A percentile compares a stretch with the other conserved stretches of the same genome.
Evolutionary conservation across 2,797 vertebrate genomes (phyloP).

Genomic region (Holocentrus rufus): DNA sequence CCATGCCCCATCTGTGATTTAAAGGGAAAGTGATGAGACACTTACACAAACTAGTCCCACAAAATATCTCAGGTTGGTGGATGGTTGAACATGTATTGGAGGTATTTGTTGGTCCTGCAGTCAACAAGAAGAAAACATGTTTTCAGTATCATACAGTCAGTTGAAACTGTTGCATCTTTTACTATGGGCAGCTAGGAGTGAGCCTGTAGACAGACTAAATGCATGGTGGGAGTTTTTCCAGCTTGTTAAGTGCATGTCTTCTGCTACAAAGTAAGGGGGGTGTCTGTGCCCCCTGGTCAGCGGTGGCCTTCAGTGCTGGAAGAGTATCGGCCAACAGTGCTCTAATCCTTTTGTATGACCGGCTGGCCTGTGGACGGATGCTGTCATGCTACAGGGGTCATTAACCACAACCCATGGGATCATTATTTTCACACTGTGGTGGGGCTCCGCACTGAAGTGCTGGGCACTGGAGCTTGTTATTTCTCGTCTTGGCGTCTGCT

Average conservation of each 20-base stretch:
- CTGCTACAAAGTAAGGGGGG: conserved; percentile 15
- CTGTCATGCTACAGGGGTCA: conserved; percentile 59
- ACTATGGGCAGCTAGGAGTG: not conserved
- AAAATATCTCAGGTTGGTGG: too few relatives aligned
- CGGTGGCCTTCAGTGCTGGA: conserved; percentile 20
- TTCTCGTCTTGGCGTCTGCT: conserved; percentile 54
- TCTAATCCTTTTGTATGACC: conserved; percentile 48
- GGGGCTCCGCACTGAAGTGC: conserved; percentile 45
- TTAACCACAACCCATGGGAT: conserved; percentile 60
- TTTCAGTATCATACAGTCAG: not conserved
- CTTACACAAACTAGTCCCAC: too few relatives aligned
- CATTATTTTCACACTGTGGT: conserved; percentile 64
- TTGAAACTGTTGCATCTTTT: not conserved
- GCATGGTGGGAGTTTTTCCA: conserved; percentile 3
- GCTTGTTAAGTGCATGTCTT: conserved; percentile 10
- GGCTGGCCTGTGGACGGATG: conserved; percentile 49
- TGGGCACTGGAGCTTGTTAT: conserved; percentile 71
- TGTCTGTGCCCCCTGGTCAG: conserved; percentile 29
- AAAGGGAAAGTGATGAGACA: too few relatives aligned
- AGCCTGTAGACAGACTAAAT: not conserved
- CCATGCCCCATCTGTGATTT: not conserved
- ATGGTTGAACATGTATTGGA: too few relatives aligned
- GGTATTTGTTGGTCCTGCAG: not conserved
- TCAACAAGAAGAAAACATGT: not conserved
- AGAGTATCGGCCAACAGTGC: conserved; percentile 35